Evolutionary conservation across 1,140 invertebrate genomes (phyloP).

Genomic region (Aphelenchoides fujianensis): DNA sequence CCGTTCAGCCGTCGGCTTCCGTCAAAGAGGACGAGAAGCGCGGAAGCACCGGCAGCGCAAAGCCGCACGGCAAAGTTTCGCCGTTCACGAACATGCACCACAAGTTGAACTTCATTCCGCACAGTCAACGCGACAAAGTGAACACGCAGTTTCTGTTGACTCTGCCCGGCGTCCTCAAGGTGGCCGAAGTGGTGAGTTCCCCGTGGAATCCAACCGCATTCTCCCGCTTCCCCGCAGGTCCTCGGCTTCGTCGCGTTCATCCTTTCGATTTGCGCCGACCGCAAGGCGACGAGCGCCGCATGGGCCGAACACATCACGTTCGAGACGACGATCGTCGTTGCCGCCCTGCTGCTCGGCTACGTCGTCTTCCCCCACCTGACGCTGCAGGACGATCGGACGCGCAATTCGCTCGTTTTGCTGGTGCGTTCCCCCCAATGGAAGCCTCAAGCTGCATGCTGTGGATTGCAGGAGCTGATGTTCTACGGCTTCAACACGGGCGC

Average conservation of each 20-base stretch:
- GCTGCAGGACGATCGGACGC: slow-evolving; percentile 53
- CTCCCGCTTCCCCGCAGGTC: slow-evolving; percentile 37
- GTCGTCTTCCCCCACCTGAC: slow-evolving; percentile 61
- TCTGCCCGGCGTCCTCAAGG: slow-evolving; percentile 55
- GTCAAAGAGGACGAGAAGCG: neutral
- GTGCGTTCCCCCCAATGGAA: slow-evolving; percentile 32
- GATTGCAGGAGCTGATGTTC: slow-evolving; percentile 57
- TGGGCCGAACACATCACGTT: slow-evolving; percentile 62
- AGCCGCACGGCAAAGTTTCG: slow-evolving; percentile 15
- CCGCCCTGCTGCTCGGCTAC: slow-evolving; percentile 53
- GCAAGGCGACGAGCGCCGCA: slow-evolving; percentile 55
- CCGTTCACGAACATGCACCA: slow-evolving; percentile 40
- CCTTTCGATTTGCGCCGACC: slow-evolving; percentile 58
- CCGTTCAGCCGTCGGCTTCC: neutral
- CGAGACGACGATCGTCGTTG: slow-evolving; percentile 56
- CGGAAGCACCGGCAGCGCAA: neutral
- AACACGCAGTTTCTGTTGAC: slow-evolving; percentile 58
- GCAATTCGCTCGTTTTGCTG: slow-evolving; percentile 58
- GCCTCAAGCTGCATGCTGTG: neutral
- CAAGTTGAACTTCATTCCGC: slow-evolving; percentile 54
- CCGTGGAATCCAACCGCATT: neutral
- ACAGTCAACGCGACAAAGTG: slow-evolving; percentile 54
- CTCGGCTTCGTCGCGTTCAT: slow-evolving; percentile 59
- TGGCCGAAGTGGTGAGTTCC: slow-evolving; percentile 56
- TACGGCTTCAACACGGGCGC: slow-evolving; percentile 60